A percentile compares a stretch with the other conserved stretches of the same genome.
Evolutionary conservation across 2,113 vertebrate species (phyloP).

Genomic region (Ascaphus truei): DNA sequence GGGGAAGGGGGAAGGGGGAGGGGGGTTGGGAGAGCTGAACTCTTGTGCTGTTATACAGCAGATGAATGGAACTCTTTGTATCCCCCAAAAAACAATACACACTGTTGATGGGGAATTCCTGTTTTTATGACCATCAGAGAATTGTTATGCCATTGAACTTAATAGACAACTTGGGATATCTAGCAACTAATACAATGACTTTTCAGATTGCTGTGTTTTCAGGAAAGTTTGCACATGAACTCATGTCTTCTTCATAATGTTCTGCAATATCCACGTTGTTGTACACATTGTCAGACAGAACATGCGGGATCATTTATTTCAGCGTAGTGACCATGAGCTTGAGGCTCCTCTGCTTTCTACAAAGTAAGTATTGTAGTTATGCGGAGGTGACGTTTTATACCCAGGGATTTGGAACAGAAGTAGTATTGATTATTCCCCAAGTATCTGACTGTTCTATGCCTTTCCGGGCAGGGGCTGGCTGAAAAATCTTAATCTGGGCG

Average conservation of each 20-base stretch:
- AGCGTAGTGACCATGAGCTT: background rate
- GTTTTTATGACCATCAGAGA: constrained; percentile 17
- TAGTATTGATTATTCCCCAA: too few relatives aligned
- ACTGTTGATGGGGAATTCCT: constrained; percentile 13
- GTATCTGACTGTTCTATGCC: too few relatives aligned
- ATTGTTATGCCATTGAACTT: constrained; percentile 37
- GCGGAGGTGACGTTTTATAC: constrained; percentile 1
- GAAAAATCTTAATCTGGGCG: too few relatives aligned
- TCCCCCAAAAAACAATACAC: constrained; percentile 37
- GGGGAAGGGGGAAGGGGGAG: constrained; percentile 44
- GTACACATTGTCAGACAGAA: background rate
- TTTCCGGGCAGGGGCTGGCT: too few relatives aligned
- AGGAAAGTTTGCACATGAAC: background rate
- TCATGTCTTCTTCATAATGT: background rate
- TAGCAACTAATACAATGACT: background rate
- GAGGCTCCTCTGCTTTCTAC: background rate
- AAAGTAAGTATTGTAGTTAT: background rate
- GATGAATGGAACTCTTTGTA: constrained; percentile 85
- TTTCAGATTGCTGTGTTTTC: background rate
- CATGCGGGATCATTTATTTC: background rate
- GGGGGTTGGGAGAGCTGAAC: constrained; percentile 59
- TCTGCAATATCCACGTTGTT: too few relatives aligned
- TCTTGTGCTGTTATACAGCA: constrained; percentile 61
- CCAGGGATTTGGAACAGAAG: too few relatives aligned
- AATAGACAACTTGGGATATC: constrained; percentile 29